Evolutionary conservation across 1,140 invertebrate species (phyloP), one percentile per base, ranked within the genome.

Genomic region (Sarcophaga peregrina): DNA sequence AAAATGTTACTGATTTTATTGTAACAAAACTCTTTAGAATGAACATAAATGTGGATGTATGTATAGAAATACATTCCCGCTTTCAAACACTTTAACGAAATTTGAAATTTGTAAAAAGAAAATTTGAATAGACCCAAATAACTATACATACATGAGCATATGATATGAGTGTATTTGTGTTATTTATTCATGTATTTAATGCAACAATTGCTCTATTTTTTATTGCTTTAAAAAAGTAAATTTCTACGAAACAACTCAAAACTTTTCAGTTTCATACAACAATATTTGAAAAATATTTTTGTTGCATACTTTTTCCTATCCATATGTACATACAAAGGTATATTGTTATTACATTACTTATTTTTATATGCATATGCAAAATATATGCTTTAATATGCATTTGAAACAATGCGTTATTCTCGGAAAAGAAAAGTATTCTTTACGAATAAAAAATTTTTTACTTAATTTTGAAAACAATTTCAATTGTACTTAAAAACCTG

Each of bases 1-100:
- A 88, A 88, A 88, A 88, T 87, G 87, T 88, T 87, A 87, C 86
- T 86, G 86, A 83, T 85, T 87, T 86, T 85, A 86, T 46, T 74
- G 73, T 74, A 74, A 82, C 75, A 58, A 46, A 82, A 82, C 76
- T 54, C 82, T 85, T 25, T 25, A 72, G 25, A 37, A 72, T 72
- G 37, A 13, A 72, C 62, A 82, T 73, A 37, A 81, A 80, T 82
- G 17, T 15, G 80, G 17, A 82, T 68, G 75, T 20, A 46, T 13
- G 58, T 10, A 76, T 48, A 54, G n/a, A 73, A n/a, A 58, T 73
- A 50, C 13, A 20, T 8, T 25, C 52, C 37, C 47, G 46, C 72
- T 20, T 82, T 48, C 20, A 82, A 25, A 25, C 72, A 82, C 25
- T 1, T 37, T 37, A 52, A 52, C 58, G 4, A 37, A 37, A 37